Evolutionary conservation across 2,797 vertebrate genomes (phyloP), one percentile per base, ranked within the genome.

Genomic region (Gobio occitaniae): DNA sequence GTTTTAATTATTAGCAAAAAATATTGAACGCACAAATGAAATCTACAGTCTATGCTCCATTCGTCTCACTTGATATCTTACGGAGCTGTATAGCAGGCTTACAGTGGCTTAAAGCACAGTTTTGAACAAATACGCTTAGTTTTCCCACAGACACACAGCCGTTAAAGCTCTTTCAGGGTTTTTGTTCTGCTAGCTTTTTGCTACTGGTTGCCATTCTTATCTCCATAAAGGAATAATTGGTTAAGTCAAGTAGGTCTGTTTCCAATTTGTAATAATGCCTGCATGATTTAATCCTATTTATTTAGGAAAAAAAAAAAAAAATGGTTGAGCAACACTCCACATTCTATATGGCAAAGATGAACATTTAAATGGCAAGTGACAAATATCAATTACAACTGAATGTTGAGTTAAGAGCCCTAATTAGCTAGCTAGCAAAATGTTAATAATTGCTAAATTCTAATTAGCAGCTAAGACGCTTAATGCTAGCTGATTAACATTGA

Each of bases 1-100:
- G 29, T 78, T 93, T 90, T 84, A 82, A 86, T 56, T 48, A 83
- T 91, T 86, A 44, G 2, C 32, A 1, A 8, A 41, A 63, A 75
- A 70, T 84, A 90, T 92, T 88, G 91, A 89, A 91, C 83, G 80
- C 86, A 90, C 54, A 3, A n/a, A 59, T 68, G n/a, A 66, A 25
- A 69, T 52, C 50, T 29, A 32, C 13, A 17, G 10, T 59, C 17
- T 41, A 15, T n/a, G 21, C 32, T 21, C 19, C 11, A 44, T 71
- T 48, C 6, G 48, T 71, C 52, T 66, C n/a, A 54, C 52, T 82
- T 75, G 71, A 69, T 38, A 41, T 87, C 70, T 48, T 81, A 80
- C 41, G 41, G 65, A 16, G 50, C 79, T 63, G 84, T 76, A 77
- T 48, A 78, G 80, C 76, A 36, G 12, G 83, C 79, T 84, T 75